Percentiles rank a stretch among this genome's conserved stretches.
phyloP scores from a whole-genome alignment of 2,888 invertebrate genomes.

The Leptinotarsa haldemani region DNA sequence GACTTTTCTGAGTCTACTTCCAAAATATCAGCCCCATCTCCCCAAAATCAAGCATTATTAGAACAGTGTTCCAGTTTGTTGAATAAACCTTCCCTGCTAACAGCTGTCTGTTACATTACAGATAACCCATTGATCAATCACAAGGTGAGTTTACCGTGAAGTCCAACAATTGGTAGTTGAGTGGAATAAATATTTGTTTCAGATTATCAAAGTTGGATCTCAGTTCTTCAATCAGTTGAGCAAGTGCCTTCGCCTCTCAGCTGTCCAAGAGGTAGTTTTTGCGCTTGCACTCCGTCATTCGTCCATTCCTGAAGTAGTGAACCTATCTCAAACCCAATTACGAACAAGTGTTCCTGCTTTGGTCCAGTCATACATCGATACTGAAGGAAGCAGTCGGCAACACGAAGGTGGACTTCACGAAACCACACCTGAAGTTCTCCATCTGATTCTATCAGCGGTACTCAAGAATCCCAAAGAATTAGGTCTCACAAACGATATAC shows the following conservation, averaged over 20 bases:
- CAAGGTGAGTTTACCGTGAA: constrained; percentile 68
- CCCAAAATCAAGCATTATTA: constrained; percentile 80
- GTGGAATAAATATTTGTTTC: constrained; percentile 56
- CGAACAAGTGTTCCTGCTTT: constrained; percentile 86
- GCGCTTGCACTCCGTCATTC: constrained; percentile 88
- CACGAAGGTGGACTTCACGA: constrained; percentile 88
- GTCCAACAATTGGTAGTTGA: not conserved
- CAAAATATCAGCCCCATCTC: constrained; percentile 69
- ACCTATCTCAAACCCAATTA: constrained; percentile 81
- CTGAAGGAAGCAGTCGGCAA: constrained; percentile 78
- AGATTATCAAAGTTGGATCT: constrained; percentile 83
- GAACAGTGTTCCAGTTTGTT: constrained; percentile 83
- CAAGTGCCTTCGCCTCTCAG: constrained; percentile 86
- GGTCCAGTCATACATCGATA: constrained; percentile 86
- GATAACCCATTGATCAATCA: constrained; percentile 84
- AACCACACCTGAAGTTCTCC: constrained; percentile 89
- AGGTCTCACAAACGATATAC: constrained; percentile 79
- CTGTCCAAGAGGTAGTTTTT: constrained; percentile 92
- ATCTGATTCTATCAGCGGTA: constrained; percentile 78
- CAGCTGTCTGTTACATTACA: constrained; percentile 88
- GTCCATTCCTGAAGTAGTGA: constrained; percentile 79
- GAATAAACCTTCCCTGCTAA: constrained; percentile 87
- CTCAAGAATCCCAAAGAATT: constrained; percentile 72
- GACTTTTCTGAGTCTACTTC: constrained; percentile 77
- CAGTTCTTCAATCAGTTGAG: constrained; percentile 87